Evolutionary conservation across 1,140 invertebrate genomes (phyloP), one percentile per base, ranked within the genome.

Genomic region (Drosophila bocqueti): DNA sequence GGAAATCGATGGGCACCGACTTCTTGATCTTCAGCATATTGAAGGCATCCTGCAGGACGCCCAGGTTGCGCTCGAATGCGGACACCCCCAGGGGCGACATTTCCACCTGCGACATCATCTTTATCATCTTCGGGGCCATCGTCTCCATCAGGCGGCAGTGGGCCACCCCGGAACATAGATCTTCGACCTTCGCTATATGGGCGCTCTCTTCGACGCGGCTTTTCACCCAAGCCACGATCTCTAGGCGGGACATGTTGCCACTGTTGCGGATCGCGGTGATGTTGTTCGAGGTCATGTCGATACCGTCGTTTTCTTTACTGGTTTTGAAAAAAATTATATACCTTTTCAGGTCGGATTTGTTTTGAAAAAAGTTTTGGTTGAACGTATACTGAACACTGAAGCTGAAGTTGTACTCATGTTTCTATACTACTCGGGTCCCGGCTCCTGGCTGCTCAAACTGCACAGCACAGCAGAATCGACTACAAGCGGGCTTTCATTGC

Each of bases 101-200:
- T 94, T 99, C 99, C 5, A 99, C 97, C 93, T 97, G 96, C 93
- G 99, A 99, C 91, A 99, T 24, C 2, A 24, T 93, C 21, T 96
- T 95, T 49, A 99, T 96, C 93, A 96, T 96, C 73, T 96, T 96
- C 75, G 98, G 98, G 93, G 99, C 99, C 4, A 99, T 95, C 96
- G 99, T 98, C 92, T 99, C 98, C 97, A 99, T 99, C 92, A 99
- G 99, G 93, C 99, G 98, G 93, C 98, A 99, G 93, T 99, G 99
- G 11, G 98, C 98, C 38, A 98, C 97, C 74, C 92, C 98, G 52
- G 98, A 98, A 92, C 98, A 99, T 29, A 99, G 93, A 93, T 99
- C 98, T 94, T 99, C 99, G 79, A 99, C n/a, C 8, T 10, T n/a
- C 4, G 1, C 4, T 10, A 18, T 18, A 0, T 18, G 1, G 2